Percentiles rank a stretch among this genome's conserved stretches.
Evolutionary conservation across 1,140 invertebrate species (phyloP).

Genomic region (Bathynomus jamesi): DNA sequence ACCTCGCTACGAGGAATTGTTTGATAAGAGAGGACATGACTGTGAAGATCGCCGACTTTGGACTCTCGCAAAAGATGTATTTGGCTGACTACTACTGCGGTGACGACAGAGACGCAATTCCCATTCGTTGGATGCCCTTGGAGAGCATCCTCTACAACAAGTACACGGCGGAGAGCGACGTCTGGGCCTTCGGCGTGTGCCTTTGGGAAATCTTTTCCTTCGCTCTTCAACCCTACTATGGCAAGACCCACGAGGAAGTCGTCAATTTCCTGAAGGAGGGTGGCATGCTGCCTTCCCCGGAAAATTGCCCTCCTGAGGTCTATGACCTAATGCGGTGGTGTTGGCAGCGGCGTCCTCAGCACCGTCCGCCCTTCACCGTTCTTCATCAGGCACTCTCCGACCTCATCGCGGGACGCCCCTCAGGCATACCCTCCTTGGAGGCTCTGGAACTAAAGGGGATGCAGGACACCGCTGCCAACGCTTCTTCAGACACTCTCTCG

Average conservation of each 20-base stretch:
- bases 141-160: conserved; percentile 90
- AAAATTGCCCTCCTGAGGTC: conserved; percentile 80
- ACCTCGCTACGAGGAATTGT: conserved; percentile 91
- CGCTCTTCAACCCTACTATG: conserved; percentile 86
- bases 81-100: conserved; percentile 67
- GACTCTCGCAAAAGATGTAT: conserved; percentile 86
- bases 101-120: conserved; percentile 86
- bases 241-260: conserved; percentile 90
- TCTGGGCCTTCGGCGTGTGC: conserved; percentile 89
- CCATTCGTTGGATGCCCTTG: conserved; percentile 86
- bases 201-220: conserved; percentile 93
- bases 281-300: conserved; percentile 73
- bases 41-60: conserved; percentile 95
- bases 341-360: conserved; percentile 75
- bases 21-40: conserved; percentile 86
- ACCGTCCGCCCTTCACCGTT: conserved; percentile 66
- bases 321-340: conserved; percentile 89
- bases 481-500: neutral
- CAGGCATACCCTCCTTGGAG: conserved; percentile 2
- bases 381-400: conserved; percentile 26
- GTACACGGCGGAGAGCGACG: conserved; percentile 85
- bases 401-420: conserved; percentile 15
- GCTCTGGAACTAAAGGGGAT: neutral
- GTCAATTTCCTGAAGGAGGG: conserved; percentile 87
- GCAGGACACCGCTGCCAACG: neutral